phyloP scores from a whole-genome alignment of 2,113 vertebrate genomes.

The Corythornis madagascariensis region DNA sequence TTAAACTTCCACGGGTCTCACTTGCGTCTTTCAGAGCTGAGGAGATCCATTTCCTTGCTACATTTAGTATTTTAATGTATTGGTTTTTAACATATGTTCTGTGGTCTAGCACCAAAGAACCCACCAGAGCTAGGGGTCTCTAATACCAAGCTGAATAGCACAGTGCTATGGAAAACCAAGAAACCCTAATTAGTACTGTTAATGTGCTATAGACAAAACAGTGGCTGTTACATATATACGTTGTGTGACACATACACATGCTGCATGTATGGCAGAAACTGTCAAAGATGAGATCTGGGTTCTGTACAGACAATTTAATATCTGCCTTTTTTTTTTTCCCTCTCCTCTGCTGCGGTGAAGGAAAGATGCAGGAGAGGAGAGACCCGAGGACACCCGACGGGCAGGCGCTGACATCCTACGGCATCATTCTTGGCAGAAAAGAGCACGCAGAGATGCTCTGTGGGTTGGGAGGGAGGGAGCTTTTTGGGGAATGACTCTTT shows the following conservation, averaged over 20 bases:
- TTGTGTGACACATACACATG: neutral
- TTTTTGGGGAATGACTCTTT: slow-evolving; percentile 61
- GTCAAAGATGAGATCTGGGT: neutral
- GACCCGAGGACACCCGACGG: slow-evolving; percentile 28
- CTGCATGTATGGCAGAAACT: neutral
- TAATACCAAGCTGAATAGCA: neutral
- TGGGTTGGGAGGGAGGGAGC: slow-evolving; percentile 61
- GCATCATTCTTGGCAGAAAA: slow-evolving; percentile 60
- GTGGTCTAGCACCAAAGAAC: neutral
- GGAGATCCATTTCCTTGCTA: neutral
- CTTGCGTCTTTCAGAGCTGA: neutral
- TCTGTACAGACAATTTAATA: neutral
- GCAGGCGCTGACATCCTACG: slow-evolving; percentile 37
- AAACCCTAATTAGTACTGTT: neutral
- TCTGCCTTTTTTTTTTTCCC: neutral
- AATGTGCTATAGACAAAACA: neutral
- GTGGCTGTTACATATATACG: neutral
- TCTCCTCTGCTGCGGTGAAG: neutral
- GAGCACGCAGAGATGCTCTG: slow-evolving; percentile 5
- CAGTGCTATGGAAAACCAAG: neutral
- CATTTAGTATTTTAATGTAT: neutral
- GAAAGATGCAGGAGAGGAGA: slow-evolving; percentile 59
- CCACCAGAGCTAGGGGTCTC: neutral
- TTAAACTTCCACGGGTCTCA: neutral
- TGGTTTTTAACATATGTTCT: neutral